These are phyloP conservation scores for Gila robusta DNA, from an alignment of 2,797 vertebrate species.

Conservation along the genomic window DNA sequence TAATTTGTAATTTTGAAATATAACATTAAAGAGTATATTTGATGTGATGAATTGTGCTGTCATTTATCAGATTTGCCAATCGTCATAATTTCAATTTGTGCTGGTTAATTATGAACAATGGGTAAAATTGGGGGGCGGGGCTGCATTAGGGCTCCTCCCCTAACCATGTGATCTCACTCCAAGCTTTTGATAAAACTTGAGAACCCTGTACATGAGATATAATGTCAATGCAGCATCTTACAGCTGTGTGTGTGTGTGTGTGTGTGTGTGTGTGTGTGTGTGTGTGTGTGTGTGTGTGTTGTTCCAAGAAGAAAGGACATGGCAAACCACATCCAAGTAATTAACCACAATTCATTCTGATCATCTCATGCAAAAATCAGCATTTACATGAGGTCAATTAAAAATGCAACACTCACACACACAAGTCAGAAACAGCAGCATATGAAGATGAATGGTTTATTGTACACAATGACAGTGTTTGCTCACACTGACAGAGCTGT, in stretches of 20 bases:
- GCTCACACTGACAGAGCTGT: background rate
- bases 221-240: background rate
- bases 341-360: constrained; percentile 21
- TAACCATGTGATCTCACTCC: too few species aligned
- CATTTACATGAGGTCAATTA: constrained; percentile 30
- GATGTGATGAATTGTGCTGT: too few species aligned
- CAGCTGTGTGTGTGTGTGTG: background rate
- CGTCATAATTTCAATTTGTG: too few species aligned
- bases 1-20: too few species aligned
- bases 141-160: too few species aligned
- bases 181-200: too few species aligned
- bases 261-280: background rate
- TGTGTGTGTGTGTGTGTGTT: background rate
- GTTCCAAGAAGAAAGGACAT: constrained; percentile 12
- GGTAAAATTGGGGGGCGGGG: too few species aligned
- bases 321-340: background rate
- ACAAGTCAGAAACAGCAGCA: background rate
- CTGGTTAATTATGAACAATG: too few species aligned
- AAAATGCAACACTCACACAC: background rate
- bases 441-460: constrained; percentile 34
- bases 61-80: too few species aligned
- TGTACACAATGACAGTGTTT: background rate
- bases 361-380: constrained; percentile 22
- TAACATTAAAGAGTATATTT: too few species aligned
- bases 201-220: too few species aligned